A percentile compares a stretch with the other conserved stretches of the same genome.
Conservation (phyloP, 1,140 invertebrate species). For the Hyles vespertilio region DNA sequence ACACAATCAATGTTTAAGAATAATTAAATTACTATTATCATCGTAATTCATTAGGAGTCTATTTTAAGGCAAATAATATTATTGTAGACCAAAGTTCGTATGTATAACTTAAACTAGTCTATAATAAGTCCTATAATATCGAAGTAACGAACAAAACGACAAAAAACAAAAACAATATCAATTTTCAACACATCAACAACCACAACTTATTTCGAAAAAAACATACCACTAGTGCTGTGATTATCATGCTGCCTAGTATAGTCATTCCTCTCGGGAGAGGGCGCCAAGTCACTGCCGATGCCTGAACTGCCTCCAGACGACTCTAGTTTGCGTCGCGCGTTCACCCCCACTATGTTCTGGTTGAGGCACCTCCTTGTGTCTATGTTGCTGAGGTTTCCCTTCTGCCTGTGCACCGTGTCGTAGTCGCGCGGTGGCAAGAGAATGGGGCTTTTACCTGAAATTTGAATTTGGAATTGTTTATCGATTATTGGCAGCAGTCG, state of each 20-base stretch:
- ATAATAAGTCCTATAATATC: no score
- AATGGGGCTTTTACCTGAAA: slow-evolving; percentile 82
- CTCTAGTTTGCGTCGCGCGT: slow-evolving; percentile 75
- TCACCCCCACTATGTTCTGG: slow-evolving; percentile 82
- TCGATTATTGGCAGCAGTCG: neutral
- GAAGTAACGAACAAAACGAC: no score
- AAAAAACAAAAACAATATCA: no score
- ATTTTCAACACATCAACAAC: no score
- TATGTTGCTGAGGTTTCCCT: slow-evolving; percentile 89
- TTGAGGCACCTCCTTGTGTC: slow-evolving; percentile 85
- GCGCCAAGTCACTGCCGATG: slow-evolving; percentile 92
- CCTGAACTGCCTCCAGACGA: slow-evolving; percentile 82
- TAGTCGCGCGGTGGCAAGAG: slow-evolving; percentile 95
- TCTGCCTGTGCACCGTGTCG: slow-evolving; percentile 90
- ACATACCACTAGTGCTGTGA: slow-evolving; percentile 67
- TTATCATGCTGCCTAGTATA: slow-evolving; percentile 60
- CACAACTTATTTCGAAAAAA: neutral
- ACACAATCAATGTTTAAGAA: no score
- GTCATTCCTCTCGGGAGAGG: slow-evolving; percentile 81
- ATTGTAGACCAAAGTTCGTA: no score
- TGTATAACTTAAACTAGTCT: no score
- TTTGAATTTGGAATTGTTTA: slow-evolving; percentile 15
- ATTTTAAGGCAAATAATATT: no score
- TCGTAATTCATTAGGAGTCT: no score
- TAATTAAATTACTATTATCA: no score